Percentiles rank a stretch among this genome's conserved stretches.
These are phyloP conservation scores for Paralichthys olivaceus DNA, from an alignment of 2,113 vertebrate genomes.

Conservation along the genomic window DNA sequence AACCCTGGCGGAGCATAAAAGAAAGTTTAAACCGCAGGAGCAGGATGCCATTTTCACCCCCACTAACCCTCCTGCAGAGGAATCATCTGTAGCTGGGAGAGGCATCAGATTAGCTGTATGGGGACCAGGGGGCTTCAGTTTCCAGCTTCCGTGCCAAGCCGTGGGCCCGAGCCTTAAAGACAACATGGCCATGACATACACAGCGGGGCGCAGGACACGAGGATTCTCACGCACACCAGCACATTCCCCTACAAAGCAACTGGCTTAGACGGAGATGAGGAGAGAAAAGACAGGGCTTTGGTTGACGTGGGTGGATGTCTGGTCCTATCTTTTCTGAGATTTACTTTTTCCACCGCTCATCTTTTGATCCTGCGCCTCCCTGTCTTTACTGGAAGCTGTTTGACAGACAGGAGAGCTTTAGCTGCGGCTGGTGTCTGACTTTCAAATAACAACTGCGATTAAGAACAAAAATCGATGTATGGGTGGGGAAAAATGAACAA, in stretches of 20 bases:
- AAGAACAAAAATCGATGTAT: conserved; percentile 20
- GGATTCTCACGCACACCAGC: conserved; percentile 51
- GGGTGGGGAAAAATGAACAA: conserved; percentile 10
- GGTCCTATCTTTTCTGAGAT: conserved; percentile 57
- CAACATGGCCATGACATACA: conserved; percentile 45
- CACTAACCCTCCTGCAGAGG: conserved; percentile 50
- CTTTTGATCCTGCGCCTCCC: conserved; percentile 61
- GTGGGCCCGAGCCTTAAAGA: conserved; percentile 47
- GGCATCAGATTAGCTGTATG: conserved; percentile 67
- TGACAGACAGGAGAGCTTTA: conserved; percentile 45
- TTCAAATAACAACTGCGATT: conserved; percentile 33
- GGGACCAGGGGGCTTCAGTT: conserved; percentile 64
- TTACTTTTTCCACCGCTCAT: conserved; percentile 62
- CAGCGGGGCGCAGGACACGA: conserved; percentile 35
- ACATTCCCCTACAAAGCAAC: conserved; percentile 59
- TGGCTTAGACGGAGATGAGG: conserved; percentile 50
- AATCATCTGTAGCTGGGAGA: conserved; percentile 53
- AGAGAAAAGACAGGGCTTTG: conserved; percentile 58
- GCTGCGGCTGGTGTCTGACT: conserved; percentile 32
- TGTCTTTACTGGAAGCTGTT: conserved; percentile 13
- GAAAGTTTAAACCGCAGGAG: conserved; percentile 44
- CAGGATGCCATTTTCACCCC: conserved; percentile 69
- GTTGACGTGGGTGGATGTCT: conserved; percentile 65
- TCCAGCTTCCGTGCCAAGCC: conserved; percentile 67
- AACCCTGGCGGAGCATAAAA: conserved; percentile 67